Percentiles rank a stretch among this genome's conserved stretches.
Evolutionary conservation across 2,888 invertebrate species (phyloP).

Genomic region (Stenchaetothrips biformis): DNA sequence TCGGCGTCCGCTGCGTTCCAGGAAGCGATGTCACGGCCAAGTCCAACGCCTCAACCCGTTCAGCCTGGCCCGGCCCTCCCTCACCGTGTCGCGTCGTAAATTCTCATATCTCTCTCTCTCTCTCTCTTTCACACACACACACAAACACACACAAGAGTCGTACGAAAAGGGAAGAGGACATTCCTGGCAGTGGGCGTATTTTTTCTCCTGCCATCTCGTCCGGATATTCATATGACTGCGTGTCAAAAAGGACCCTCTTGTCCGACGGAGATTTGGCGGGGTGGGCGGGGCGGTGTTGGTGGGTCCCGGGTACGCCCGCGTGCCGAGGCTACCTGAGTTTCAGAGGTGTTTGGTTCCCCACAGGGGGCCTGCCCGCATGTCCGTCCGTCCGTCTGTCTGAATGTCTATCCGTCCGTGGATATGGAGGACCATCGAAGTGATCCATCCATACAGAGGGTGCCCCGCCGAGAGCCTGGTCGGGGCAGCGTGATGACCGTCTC

Average conservation of each 20-base stretch:
- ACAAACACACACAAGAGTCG: not conserved
- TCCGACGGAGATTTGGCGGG: not conserved
- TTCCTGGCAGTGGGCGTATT: conserved; percentile 5
- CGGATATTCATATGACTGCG: not conserved
- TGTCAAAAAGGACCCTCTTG: not conserved
- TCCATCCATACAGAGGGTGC: too few relatives aligned
- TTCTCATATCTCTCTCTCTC: not conserved
- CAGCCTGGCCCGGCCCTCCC: not conserved
- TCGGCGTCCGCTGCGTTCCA: not conserved
- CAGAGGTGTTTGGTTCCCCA: too few relatives aligned
- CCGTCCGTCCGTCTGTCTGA: too few relatives aligned
- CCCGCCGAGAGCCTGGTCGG: too few relatives aligned
- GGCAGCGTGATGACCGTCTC: too few relatives aligned
- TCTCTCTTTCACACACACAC: not conserved
- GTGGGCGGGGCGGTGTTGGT: not conserved
- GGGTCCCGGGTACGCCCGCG: too few relatives aligned
- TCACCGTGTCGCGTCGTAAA: not conserved
- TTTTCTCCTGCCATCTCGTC: not conserved
- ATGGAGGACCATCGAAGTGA: too few relatives aligned
- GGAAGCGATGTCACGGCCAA: not conserved
- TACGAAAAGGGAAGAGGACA: not conserved
- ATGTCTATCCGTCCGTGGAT: too few relatives aligned
- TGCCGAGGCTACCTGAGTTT: too few relatives aligned
- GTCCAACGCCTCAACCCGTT: not conserved
- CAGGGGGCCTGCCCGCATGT: too few relatives aligned